Conservation (phyloP, 2,888 invertebrate genomes). For the Troilus luridus region DNA sequence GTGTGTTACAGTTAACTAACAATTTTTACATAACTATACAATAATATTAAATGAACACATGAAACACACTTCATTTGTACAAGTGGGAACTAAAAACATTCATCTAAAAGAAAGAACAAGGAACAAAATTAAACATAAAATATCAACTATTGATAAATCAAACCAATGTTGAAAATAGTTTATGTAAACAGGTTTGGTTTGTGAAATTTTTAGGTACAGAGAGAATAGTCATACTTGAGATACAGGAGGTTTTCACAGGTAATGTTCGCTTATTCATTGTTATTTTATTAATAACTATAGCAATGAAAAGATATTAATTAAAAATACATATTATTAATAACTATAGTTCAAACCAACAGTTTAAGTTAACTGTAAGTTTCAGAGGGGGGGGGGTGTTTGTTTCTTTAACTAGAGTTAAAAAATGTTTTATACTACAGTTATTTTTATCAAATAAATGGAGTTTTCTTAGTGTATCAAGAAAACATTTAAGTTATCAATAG, state of each 20-base stretch:
- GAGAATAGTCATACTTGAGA: background rate
- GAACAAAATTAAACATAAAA: background rate
- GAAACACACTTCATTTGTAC: slow-evolving; percentile 12
- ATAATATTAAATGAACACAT: slow-evolving; percentile 44
- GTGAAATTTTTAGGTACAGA: background rate
- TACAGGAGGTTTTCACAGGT: background rate
- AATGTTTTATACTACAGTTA: background rate
- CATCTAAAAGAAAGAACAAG: background rate
- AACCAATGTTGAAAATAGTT: background rate
- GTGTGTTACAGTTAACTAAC: slow-evolving; percentile 31
- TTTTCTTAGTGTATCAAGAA: background rate
- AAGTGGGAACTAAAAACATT: background rate
- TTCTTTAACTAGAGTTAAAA: background rate
- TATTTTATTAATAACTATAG: too few relatives aligned
- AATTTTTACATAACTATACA: background rate
- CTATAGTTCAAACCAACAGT: too few relatives aligned
- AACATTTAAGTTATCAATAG: background rate
- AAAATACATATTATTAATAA: too few relatives aligned
- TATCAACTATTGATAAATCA: background rate
- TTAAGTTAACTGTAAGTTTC: background rate
- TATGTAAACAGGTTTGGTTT: background rate
- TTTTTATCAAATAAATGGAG: background rate
- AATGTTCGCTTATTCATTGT: too few relatives aligned
- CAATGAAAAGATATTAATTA: too few relatives aligned
- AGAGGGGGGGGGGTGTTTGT: background rate